Evolutionary conservation across 2,888 invertebrate species (phyloP), one percentile per base, ranked within the genome.

Genomic region (Thymelicus sylvestris): DNA sequence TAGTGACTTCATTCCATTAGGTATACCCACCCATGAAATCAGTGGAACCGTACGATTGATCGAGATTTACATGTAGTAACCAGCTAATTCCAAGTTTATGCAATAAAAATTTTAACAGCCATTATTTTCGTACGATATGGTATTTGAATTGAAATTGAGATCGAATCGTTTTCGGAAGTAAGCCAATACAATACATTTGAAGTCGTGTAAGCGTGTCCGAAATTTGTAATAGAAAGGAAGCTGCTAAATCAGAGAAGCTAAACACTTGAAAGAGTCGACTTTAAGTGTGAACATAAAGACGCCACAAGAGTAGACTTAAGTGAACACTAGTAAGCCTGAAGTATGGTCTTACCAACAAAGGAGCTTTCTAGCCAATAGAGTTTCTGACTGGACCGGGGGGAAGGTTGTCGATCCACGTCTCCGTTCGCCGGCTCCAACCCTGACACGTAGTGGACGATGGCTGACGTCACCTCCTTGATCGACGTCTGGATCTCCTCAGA

Each of bases 351-450:
- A 93, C 93, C 93, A 81, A 93, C 93, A 87, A 98, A 98, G 76
- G 98, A 98, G 90, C 98, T 98, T 89, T 98, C 98, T 87, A 98
- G 95, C 98, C 98, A 98, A 88, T 96, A 97, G 81, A 97, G 89
- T 82, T 96, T 95, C 84, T 95, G 95, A 86, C 96, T 96, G 86
- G 96, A 95, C 59, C 95, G 88, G 6, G 94, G 93, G 74, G 94
- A 93, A 10, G 94, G 89, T 61, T 95, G 94, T 83, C 88, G 87
- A 86, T 90, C 95, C 76, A 89, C 83, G 74, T 95, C 95, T 67
- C 92, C 94, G 80, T 94, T 95, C 76, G 92, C 93, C 72, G 95
- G 96, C 85, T 95, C 95, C 80, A 95, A 80, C 0, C 96, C 96
- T 75, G 96, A 96, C 74, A 98, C 98, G 94, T 98, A 98, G 88